Evolutionary conservation across 2,888 invertebrate genomes (phyloP).

Genomic region (Pediacus dermestoides): DNA sequence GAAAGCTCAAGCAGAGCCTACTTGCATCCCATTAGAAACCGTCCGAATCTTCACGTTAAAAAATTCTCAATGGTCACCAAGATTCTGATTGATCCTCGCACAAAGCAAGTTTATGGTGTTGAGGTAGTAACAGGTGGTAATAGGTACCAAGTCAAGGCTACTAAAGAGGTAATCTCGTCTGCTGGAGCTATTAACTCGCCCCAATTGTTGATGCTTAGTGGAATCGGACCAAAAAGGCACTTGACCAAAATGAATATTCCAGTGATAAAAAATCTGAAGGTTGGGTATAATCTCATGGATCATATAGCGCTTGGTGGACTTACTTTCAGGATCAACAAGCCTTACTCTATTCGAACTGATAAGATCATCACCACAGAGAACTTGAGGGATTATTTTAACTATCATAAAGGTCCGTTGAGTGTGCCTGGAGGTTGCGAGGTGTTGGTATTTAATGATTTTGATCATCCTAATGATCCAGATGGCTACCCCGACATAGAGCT

Average conservation of each 20-base stretch:
- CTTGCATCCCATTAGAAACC: constrained; percentile 47
- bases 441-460: constrained; percentile 62
- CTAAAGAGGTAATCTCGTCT: constrained; percentile 57
- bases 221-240: constrained; percentile 53
- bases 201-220: constrained; percentile 74
- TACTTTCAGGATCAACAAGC: constrained; percentile 59
- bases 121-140: constrained; percentile 45
- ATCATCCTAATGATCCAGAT: constrained; percentile 55
- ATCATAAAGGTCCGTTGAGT: constrained; percentile 51
- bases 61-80: constrained; percentile 53
- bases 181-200: constrained; percentile 69
- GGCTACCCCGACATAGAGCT: constrained; percentile 66
- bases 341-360: constrained; percentile 46
- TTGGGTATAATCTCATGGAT: constrained; percentile 55
- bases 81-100: constrained; percentile 47
- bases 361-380: constrained; percentile 36
- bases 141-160: constrained; percentile 45
- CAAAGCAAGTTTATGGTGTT: constrained; percentile 49
- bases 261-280: constrained; percentile 52
- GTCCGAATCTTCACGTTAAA: constrained; percentile 55
- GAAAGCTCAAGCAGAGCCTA: constrained; percentile 54
- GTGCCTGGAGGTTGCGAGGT: constrained; percentile 66
- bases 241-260: constrained; percentile 45
- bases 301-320: constrained; percentile 63
- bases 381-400: constrained; percentile 41